These are phyloP conservation scores for Taenioides sp. DNA, from an alignment of 2,797 vertebrate genomes.

Conservation along the genomic window DNA sequence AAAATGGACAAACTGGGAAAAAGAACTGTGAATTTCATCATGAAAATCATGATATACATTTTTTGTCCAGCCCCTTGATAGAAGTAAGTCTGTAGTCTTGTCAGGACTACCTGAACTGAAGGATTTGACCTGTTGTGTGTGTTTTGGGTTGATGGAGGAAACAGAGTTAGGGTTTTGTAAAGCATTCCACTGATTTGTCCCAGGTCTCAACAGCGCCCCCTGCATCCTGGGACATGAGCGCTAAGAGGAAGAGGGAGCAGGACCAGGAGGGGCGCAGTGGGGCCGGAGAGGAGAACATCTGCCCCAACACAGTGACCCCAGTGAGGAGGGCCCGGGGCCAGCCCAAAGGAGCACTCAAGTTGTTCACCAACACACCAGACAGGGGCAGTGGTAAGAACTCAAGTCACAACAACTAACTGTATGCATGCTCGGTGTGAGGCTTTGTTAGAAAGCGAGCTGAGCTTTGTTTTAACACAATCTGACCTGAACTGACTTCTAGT, in stretches of 20 bases:
- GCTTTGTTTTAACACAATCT: too few species aligned
- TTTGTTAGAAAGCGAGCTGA: too few species aligned
- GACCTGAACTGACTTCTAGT: too few species aligned
- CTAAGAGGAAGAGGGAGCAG: conserved; percentile 71
- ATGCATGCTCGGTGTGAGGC: not conserved
- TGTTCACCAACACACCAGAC: conserved; percentile 48
- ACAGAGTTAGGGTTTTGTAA: too few species aligned
- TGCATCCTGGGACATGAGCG: conserved; percentile 37
- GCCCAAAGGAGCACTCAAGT: conserved; percentile 52
- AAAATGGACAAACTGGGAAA: too few species aligned
- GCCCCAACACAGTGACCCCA: conserved; percentile 65
- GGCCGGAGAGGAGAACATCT: conserved; percentile 69
- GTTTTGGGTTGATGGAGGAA: too few species aligned
- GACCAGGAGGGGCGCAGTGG: conserved; percentile 19
- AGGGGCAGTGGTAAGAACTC: not conserved
- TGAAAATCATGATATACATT: too few species aligned
- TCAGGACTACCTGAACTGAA: too few species aligned
- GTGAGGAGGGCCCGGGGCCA: conserved; percentile 60
- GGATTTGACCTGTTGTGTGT: too few species aligned
- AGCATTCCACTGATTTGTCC: not conserved
- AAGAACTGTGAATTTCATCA: too few species aligned
- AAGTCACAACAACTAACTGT: not conserved
- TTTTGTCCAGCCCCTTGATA: too few species aligned
- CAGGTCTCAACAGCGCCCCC: conserved; percentile 51
- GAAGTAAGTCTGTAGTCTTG: too few species aligned